Conservation (phyloP, 2,797 vertebrate species). For the Sebastes hopkinsi region DNA sequence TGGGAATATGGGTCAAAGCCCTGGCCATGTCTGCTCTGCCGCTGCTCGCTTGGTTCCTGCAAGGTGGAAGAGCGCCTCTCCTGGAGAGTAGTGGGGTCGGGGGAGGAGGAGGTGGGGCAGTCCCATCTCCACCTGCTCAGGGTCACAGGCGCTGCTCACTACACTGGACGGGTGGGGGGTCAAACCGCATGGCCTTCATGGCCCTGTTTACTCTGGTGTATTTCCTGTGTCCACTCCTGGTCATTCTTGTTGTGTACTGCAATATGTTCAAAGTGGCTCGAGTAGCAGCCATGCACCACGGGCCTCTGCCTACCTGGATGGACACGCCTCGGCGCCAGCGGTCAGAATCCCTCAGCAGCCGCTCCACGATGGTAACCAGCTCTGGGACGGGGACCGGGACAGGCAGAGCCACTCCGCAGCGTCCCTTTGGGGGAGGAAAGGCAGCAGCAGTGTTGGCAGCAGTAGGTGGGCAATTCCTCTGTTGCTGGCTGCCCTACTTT, state of each 20-base stretch:
- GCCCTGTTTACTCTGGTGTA: conserved; percentile 93
- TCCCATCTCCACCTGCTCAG: conserved; percentile 65
- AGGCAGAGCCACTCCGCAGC: conserved; percentile 88
- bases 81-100: conserved; percentile 63
- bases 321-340: conserved; percentile 91
- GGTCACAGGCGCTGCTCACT: conserved; percentile 89
- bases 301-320: conserved; percentile 95
- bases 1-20: conserved; percentile 96
- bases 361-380: conserved; percentile 95
- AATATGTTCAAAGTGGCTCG: conserved; percentile 98
- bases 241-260: conserved; percentile 97
- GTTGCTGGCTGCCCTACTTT: conserved; percentile 98
- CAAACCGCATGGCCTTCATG: conserved; percentile 92
- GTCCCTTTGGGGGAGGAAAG: conserved; percentile 93
- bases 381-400: conserved; percentile 82
- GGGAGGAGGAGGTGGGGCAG: conserved; percentile 56
- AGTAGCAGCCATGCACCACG: conserved; percentile 95
- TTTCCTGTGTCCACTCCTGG: conserved; percentile 92
- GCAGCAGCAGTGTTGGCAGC: conserved; percentile 93
- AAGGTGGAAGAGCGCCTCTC: conserved; percentile 79
- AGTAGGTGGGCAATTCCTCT: conserved; percentile 95
- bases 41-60: conserved; percentile 89
- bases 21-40: conserved; percentile 93
- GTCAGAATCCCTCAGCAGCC: conserved; percentile 94
- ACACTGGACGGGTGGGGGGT: conserved; percentile 91